Base-by-base conservation (phyloP, 2,113 vertebrate genomes). In the Amazona guildingii region DNA sequence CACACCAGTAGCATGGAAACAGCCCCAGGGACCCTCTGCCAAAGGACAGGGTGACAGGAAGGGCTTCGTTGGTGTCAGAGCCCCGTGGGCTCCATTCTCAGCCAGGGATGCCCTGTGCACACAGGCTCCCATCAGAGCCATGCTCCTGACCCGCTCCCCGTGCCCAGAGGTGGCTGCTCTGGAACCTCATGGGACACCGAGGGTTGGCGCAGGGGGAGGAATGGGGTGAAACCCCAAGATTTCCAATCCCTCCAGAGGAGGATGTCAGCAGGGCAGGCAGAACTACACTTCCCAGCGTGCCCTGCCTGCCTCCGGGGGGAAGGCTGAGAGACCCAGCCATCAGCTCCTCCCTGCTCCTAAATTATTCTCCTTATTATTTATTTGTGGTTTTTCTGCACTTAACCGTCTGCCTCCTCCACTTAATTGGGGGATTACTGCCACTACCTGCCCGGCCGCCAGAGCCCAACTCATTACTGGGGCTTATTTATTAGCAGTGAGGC, bases 251-350 rank as follows among this genome's bases (percentile, higher is more conserved):
- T 61, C 66, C 75, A 13, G 70, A 48, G 29, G 41, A 67, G 63
- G 72, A 63, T 68, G 55, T 17, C 2, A 2, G 68, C 76, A 24
- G 62, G 28, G 44, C 84, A 87, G 31, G 62, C 69, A 91, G 93
- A 92, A 97, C 96, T 97, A 97, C 96, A 95, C 69, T 97, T 96
- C 96, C 96, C 95, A 97, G 94, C 82, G 91, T 97, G 93, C 96
- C 39, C 89, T 95, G 94, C 66, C 66, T 10, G 86, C 89, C 9
- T 39, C 89, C 79, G 11, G 9, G 77, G 78, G 92, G 81, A 90
- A 95, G 83, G 91, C 93, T 83, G 84, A 86, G 94, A 62, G 39
- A 94, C 55, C 28, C 69, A 75, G 90, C 9, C 76, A 70, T 51
- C 76, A 88, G 93, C 96, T 96, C 96, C 95, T 97, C 93, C 95